phyloP scores from a whole-genome alignment of 1,140 invertebrate species.

The Anoplophora glabripennis region DNA sequence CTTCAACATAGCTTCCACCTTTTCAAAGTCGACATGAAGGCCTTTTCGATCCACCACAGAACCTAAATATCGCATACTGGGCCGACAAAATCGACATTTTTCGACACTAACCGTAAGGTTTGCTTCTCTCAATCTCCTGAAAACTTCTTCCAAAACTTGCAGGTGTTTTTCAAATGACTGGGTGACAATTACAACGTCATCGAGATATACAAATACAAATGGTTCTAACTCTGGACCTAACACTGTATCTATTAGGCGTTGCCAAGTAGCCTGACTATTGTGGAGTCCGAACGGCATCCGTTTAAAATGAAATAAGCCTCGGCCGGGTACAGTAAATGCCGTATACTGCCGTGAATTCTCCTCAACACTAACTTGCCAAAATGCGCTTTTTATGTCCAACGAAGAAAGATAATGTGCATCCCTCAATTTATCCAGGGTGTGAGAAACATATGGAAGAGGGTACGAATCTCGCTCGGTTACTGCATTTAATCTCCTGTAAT shows the following conservation, averaged over 20 bases:
- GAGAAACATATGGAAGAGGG: neutral
- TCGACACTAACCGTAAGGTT: slow-evolving; percentile 8
- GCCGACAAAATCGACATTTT: slow-evolving; percentile 7
- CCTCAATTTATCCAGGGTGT: slow-evolving; percentile 39
- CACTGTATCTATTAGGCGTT: slow-evolving; percentile 41
- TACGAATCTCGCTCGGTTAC: too few species aligned
- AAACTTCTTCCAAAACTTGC: slow-evolving; percentile 16
- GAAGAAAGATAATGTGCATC: neutral
- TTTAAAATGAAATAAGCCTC: slow-evolving; percentile 42
- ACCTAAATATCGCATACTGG: slow-evolving; percentile 8
- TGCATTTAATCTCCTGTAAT: slow-evolving; percentile 41
- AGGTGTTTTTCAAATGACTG: slow-evolving; percentile 18
- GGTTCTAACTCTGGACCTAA: slow-evolving; percentile 34
- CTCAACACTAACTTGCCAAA: neutral
- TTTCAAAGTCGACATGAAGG: neutral
- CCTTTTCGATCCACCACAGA: neutral
- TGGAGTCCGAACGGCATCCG: slow-evolving; percentile 39
- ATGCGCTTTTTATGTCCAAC: neutral
- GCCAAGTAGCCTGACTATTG: slow-evolving; percentile 45
- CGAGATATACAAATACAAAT: slow-evolving; percentile 34
- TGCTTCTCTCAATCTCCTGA: slow-evolving; percentile 16
- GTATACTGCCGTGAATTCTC: slow-evolving; percentile 1
- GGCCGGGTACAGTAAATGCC: slow-evolving; percentile 35
- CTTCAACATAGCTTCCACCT: slow-evolving; percentile 37
- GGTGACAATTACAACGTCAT: slow-evolving; percentile 42